Percentiles rank a stretch among this genome's conserved stretches.
phyloP scores from a whole-genome alignment of 2,113 vertebrate genomes.

The Ovis canadensis region DNA sequence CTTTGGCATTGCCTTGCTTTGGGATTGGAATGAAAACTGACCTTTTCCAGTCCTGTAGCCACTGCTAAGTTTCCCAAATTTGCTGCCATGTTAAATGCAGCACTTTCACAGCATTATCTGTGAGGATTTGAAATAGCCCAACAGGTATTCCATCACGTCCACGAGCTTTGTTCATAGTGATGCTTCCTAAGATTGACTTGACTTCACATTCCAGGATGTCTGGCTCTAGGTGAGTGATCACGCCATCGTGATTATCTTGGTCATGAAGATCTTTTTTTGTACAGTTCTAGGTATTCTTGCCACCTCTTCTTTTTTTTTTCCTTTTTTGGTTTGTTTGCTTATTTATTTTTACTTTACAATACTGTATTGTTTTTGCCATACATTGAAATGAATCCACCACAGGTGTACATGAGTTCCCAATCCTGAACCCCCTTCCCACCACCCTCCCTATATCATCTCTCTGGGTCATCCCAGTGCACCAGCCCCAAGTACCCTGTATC shows the following conservation, averaged over 20 bases:
- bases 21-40: neutral
- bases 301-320: too few species aligned
- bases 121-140: neutral
- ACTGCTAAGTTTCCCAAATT: neutral
- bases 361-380: too few species aligned
- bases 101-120: neutral
- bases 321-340: too few species aligned
- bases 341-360: too few species aligned
- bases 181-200: neutral
- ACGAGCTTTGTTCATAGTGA: neutral
- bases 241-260: fast-evolving
- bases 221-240: neutral
- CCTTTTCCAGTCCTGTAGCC: neutral
- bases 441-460: too few species aligned
- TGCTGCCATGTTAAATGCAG: neutral
- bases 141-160: neutral
- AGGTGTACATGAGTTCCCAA: too few species aligned
- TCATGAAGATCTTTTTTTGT: neutral
- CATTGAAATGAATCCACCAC: too few species aligned
- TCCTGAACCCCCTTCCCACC: too few species aligned
- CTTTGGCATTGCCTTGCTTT: neutral
- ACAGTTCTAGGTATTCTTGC: neutral
- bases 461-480: too few species aligned
- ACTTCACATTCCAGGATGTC: neutral
- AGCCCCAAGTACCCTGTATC: too few species aligned